Conservation (phyloP, 2,113 vertebrate species). For the Eurypyga helias region DNA sequence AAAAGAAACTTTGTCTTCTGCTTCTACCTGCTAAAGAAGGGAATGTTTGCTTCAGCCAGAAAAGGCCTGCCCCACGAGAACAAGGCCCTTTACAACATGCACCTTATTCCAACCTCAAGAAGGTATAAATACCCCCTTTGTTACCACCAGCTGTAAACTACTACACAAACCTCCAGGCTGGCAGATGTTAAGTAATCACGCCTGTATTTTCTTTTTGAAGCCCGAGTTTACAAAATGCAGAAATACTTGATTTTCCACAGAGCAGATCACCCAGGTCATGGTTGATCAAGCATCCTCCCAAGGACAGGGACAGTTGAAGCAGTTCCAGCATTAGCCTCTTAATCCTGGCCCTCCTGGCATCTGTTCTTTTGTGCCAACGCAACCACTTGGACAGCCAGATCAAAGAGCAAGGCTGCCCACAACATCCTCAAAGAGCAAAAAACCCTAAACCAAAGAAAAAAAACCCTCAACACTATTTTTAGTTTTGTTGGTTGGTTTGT, state of each 20-base stretch:
- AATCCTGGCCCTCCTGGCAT: not conserved
- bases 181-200: not conserved
- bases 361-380: not conserved
- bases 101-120: not conserved
- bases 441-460: not conserved
- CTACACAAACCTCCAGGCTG: not conserved
- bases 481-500: not conserved
- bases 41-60: not conserved
- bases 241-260: not conserved
- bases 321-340: not conserved
- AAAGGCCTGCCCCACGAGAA: not conserved
- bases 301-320: not conserved
- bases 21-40: not conserved
- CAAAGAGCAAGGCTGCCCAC: not conserved
- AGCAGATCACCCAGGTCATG: not conserved
- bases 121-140: not conserved
- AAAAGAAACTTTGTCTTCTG: not conserved
- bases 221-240: not conserved
- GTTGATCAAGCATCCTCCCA: not conserved
- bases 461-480: not conserved
- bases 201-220: not conserved
- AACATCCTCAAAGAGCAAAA: not conserved
- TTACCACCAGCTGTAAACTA: not conserved
- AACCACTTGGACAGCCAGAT: not conserved
- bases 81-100: not conserved